A percentile compares a stretch with the other conserved stretches of the same genome.
Conservation (phyloP, 1,140 invertebrate genomes). For the Magallana ariakensis region DNA sequence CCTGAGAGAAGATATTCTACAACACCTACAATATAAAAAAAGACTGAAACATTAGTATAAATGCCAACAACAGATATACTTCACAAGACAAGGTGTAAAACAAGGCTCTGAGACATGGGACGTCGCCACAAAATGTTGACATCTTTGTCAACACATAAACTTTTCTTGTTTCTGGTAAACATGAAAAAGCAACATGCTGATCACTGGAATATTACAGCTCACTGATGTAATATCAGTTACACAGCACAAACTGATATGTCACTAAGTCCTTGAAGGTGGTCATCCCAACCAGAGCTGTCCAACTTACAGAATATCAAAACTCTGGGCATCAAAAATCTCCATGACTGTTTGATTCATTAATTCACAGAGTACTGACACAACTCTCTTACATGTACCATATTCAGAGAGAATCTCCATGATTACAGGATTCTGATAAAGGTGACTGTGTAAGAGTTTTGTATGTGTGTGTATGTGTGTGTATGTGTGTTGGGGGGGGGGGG, state of each 20-base stretch:
- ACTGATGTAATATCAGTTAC: background rate
- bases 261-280: background rate
- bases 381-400: too few relatives aligned
- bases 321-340: too few relatives aligned
- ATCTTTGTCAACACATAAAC: slow-evolving; percentile 21
- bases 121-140: slow-evolving; percentile 35
- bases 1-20: slow-evolving; percentile 96
- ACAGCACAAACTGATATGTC: background rate
- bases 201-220: background rate
- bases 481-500: too few relatives aligned
- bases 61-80: slow-evolving; percentile 2
- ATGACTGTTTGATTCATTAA: too few relatives aligned
- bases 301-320: background rate
- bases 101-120: background rate
- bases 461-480: too few relatives aligned
- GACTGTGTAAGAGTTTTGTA: too few relatives aligned
- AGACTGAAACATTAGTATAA: background rate
- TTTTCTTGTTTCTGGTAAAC: slow-evolving; percentile 17
- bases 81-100: slow-evolving; percentile 4
- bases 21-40: slow-evolving; percentile 86
- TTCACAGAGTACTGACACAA: too few relatives aligned
- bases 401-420: too few relatives aligned
- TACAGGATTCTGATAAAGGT: too few relatives aligned
- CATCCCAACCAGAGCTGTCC: background rate
- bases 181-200: background rate